Percentiles rank a stretch among this genome's conserved stretches.
Conservation (phyloP, 2,797 vertebrate genomes). For the Delichon dasypus region DNA sequence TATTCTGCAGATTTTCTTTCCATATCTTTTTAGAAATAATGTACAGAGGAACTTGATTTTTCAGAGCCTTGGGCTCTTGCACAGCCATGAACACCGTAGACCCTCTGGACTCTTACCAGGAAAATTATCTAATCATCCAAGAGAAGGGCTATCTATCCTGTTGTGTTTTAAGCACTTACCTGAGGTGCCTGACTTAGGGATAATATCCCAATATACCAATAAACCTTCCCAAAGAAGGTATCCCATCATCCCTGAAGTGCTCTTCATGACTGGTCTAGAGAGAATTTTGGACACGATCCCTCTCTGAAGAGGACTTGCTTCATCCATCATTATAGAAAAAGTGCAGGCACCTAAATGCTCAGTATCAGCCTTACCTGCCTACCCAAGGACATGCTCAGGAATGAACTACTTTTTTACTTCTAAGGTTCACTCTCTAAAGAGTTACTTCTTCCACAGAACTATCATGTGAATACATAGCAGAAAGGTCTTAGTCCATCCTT, state of each 20-base stretch:
- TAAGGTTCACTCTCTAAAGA: background rate
- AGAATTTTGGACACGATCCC: background rate
- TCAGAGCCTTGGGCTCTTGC: background rate
- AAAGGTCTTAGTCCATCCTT: background rate
- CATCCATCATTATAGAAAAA: background rate
- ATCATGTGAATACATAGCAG: background rate
- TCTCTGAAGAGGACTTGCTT: background rate
- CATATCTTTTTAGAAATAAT: background rate
- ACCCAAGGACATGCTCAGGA: background rate
- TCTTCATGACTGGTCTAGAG: background rate
- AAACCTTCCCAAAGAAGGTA: background rate
- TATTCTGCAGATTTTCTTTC: background rate
- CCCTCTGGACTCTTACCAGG: background rate
- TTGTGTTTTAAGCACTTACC: background rate
- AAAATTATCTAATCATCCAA: background rate
- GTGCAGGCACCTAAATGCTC: background rate
- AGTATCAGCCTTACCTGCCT: background rate
- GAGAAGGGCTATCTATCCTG: background rate
- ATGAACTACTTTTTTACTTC: background rate
- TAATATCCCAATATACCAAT: background rate
- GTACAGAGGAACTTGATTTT: background rate
- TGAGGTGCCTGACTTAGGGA: background rate
- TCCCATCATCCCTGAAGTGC: background rate
- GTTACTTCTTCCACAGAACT: background rate
- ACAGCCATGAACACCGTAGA: background rate